A percentile compares a stretch with the other conserved stretches of the same genome.
These are phyloP conservation scores for Glaucidium brasilianum DNA, from an alignment of 2,113 vertebrate genomes.

Conservation along the genomic window DNA sequence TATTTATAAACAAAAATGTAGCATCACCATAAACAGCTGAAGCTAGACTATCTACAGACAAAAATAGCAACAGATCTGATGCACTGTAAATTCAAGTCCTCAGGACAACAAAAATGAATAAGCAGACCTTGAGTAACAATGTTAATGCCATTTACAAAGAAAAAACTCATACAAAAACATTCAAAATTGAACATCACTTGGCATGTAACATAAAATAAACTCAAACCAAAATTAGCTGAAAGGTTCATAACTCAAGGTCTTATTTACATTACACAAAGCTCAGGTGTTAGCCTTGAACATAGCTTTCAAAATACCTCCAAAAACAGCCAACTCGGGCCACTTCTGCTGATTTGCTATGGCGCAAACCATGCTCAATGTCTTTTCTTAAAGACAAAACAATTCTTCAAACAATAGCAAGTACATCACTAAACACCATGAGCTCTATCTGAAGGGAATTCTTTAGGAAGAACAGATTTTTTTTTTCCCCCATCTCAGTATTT, in stretches of 20 bases:
- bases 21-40: conserved; percentile 90
- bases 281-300: conserved; percentile 85
- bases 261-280: conserved; percentile 98
- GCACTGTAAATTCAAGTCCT: conserved; percentile 92
- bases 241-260: conserved; percentile 82
- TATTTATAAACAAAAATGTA: conserved; percentile 87
- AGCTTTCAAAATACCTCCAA: conserved; percentile 80
- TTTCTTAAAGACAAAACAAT: conserved; percentile 90
- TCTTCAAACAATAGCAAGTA: conserved; percentile 91
- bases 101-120: conserved; percentile 82
- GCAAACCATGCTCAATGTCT: conserved; percentile 77
- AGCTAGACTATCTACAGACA: conserved; percentile 97
- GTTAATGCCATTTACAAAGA: conserved; percentile 85
- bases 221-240: conserved; percentile 69
- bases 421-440: conserved; percentile 95
- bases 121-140: conserved; percentile 83
- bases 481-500: conserved; percentile 79
- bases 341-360: conserved; percentile 69
- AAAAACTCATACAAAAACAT: conserved; percentile 81
- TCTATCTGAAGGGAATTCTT: conserved; percentile 91
- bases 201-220: conserved; percentile 82
- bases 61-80: conserved; percentile 92
- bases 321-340: conserved; percentile 68
- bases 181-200: conserved; percentile 83
- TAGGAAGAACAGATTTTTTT: conserved; percentile 95